A percentile compares a stretch with the other conserved stretches of the same genome.
Conservation (phyloP, 2,113 vertebrate genomes). For the Aegithalos caudatus region DNA sequence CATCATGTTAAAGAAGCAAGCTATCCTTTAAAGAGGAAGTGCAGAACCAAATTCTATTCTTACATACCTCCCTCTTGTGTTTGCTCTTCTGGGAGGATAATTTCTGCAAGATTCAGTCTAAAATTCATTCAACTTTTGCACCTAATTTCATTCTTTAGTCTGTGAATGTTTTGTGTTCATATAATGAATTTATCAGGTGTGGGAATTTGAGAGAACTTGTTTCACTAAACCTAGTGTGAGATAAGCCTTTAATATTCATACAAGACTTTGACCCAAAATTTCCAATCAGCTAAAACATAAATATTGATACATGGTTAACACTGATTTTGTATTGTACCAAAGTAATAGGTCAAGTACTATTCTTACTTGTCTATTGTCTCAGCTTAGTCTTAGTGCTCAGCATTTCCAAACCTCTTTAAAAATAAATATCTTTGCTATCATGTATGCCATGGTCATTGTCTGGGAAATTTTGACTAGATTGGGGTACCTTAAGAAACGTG, state of each 20-base stretch:
- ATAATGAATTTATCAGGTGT: background rate
- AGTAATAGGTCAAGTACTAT: background rate
- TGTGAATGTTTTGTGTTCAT: background rate
- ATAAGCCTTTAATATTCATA: background rate
- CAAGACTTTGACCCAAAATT: background rate
- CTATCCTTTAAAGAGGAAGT: background rate
- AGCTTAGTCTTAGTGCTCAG: background rate
- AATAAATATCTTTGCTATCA: background rate
- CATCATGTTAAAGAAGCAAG: background rate
- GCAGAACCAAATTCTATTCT: background rate
- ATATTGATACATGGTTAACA: background rate
- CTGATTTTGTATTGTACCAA: background rate
- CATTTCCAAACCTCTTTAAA: background rate
- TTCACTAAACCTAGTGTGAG: background rate
- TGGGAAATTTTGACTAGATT: background rate
- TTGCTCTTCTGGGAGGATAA: background rate
- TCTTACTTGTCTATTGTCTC: background rate
- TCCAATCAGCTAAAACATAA: background rate
- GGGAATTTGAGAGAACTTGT: background rate
- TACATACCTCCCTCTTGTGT: background rate
- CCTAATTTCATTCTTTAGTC: background rate
- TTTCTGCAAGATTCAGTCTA: background rate
- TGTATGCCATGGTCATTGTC: background rate
- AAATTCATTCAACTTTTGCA: background rate
- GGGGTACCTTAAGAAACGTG: background rate